Conservation (phyloP, 1,140 invertebrate genomes). For the Drosophila nasuta region DNA sequence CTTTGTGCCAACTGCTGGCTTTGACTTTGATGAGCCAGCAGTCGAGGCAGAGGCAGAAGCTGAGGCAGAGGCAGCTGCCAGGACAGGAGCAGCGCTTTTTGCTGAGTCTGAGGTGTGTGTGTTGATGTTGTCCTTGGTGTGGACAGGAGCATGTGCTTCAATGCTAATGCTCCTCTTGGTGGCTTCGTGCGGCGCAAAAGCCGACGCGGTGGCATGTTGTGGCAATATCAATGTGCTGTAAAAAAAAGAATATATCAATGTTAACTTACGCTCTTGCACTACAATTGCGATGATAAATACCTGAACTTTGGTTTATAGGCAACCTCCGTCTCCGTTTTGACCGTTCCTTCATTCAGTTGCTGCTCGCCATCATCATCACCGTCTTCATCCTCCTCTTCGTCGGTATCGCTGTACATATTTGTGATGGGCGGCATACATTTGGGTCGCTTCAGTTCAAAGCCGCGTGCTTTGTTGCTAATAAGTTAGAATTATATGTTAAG, state of each 20-base stretch:
- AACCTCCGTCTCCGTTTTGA: conserved; percentile 26
- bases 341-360: background rate
- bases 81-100: conserved; percentile 11
- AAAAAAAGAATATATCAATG: background rate
- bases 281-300: conserved; percentile 13
- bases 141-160: conserved; percentile 11
- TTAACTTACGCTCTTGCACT: background rate
- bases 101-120: conserved; percentile 67
- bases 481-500: background rate
- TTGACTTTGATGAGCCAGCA: conserved; percentile 38
- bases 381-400: conserved; percentile 65
- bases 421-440: conserved; percentile 59
- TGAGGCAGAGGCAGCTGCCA: conserved; percentile 31
- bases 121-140: conserved; percentile 62
- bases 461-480: conserved; percentile 69
- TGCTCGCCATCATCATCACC: conserved; percentile 26
- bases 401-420: conserved; percentile 61
- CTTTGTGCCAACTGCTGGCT: conserved; percentile 45
- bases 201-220: conserved; percentile 56
- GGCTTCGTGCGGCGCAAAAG: conserved; percentile 66
- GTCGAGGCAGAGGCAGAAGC: conserved; percentile 40
- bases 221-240: conserved; percentile 69
- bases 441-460: conserved; percentile 71
- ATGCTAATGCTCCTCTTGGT: conserved; percentile 37
- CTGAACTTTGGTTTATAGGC: conserved; percentile 67